phyloP scores from a whole-genome alignment of 2,888 invertebrate genomes.

The Rhimphoctona megacephalus region DNA sequence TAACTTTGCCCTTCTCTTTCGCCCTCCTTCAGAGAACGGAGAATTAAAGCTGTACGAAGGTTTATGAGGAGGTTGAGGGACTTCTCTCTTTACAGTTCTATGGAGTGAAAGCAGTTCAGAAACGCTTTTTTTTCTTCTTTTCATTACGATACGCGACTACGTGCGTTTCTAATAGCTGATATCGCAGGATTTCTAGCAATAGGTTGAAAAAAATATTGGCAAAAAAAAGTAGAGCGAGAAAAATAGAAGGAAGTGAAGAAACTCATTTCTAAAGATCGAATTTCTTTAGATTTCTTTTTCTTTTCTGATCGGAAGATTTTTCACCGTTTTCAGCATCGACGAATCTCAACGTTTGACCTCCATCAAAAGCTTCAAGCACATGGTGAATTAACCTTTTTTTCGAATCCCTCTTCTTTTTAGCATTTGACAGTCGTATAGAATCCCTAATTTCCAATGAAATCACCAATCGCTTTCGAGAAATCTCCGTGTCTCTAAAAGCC shows the following conservation, averaged over 20 bases:
- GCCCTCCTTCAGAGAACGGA: neutral
- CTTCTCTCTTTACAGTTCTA: constrained; percentile 7
- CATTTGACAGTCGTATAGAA: neutral
- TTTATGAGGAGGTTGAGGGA: neutral
- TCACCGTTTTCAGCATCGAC: constrained; percentile 16
- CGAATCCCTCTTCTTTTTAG: neutral
- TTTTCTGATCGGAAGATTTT: neutral
- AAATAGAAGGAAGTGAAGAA: neutral
- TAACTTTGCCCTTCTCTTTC: constrained; percentile 19
- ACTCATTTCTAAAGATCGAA: constrained; percentile 28
- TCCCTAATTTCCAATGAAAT: constrained; percentile 21
- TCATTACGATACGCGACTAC: constrained; percentile 29
- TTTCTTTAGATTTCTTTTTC: neutral
- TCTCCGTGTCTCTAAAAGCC: neutral
- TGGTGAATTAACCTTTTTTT: neutral
- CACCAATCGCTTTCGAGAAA: neutral
- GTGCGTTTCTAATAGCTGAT: constrained; percentile 9
- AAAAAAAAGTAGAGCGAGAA: neutral
- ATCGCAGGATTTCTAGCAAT: neutral
- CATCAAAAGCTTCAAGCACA: neutral
- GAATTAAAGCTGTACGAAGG: neutral
- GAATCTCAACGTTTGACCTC: constrained; percentile 49
- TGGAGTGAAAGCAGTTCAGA: constrained; percentile 6
- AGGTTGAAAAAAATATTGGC: neutral
- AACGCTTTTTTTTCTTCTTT: constrained; percentile 17